phyloP scores from a whole-genome alignment of 2,888 invertebrate species.

The Campopleginae sp. region DNA sequence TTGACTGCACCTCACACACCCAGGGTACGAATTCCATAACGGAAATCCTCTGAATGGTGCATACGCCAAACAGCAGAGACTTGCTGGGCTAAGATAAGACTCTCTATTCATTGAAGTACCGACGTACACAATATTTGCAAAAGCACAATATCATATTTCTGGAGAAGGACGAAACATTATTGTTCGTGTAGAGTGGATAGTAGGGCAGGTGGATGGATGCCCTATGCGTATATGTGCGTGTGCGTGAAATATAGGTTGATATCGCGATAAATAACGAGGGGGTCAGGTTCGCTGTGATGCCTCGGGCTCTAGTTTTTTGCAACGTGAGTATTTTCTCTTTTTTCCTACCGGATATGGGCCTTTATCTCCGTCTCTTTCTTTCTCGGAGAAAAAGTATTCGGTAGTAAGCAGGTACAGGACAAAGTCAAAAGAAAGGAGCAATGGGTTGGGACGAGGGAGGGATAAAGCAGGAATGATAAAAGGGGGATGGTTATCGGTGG shows the following conservation, averaged over 20 bases:
- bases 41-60: no score
- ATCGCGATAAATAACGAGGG: constrained; percentile 83
- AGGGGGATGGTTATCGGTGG: constrained; percentile 79
- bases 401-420: constrained; percentile 49
- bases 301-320: constrained; percentile 78
- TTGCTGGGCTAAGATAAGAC: not conserved
- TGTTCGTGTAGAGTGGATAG: not conserved
- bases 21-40: no score
- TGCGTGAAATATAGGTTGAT: constrained; percentile 83
- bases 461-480: constrained; percentile 63
- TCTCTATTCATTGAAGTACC: not conserved
- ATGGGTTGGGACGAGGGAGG: constrained; percentile 52
- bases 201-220: constrained; percentile 39
- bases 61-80: not conserved
- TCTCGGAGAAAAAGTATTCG: constrained; percentile 17
- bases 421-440: constrained; percentile 44
- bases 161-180: constrained; percentile 1
- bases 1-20: no score
- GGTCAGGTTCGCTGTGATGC: constrained; percentile 80
- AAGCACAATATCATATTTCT: not conserved
- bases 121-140: constrained; percentile 1
- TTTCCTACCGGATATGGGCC: constrained; percentile 51
- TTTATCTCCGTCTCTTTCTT: constrained; percentile 58
- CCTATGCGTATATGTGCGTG: constrained; percentile 70
- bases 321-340: constrained; percentile 66